phyloP scores from a whole-genome alignment of 2,888 invertebrate species.

The Onchidella celtica region DNA sequence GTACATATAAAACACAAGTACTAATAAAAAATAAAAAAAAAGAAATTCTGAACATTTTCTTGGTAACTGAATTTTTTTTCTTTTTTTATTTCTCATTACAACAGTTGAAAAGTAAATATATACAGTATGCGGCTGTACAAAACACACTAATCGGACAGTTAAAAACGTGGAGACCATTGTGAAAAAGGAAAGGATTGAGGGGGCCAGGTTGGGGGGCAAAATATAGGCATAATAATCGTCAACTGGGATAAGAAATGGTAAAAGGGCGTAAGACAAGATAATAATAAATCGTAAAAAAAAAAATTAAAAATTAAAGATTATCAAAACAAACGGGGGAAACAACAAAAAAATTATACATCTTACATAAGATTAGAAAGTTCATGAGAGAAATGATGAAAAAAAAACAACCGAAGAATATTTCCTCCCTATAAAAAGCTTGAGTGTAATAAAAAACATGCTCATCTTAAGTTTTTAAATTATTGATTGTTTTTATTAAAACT shows the following conservation, averaged over 20 bases:
- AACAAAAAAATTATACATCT: no score
- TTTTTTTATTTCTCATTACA: constrained; percentile 28
- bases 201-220: not conserved
- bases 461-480: no score
- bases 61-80: constrained; percentile 5
- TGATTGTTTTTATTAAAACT: no score
- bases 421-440: no score
- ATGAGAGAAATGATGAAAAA: no score
- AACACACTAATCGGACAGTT: not conserved
- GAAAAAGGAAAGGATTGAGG: not conserved
- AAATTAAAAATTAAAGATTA: not conserved
- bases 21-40: no score
- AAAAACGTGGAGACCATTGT: not conserved
- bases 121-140: constrained; percentile 16
- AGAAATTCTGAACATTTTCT: no score
- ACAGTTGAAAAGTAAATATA: constrained; percentile 27
- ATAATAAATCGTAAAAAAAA: not conserved
- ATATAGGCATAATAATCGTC: not conserved
- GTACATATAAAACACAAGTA: no score
- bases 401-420: no score
- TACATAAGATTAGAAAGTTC: no score
- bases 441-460: no score
- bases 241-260: not conserved
- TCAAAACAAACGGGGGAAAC: not conserved
- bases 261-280: not conserved